Evolutionary conservation across 2,113 vertebrate genomes (phyloP), one percentile per base, ranked within the genome.

Genomic region (Megaleporinus macrocephalus): DNA sequence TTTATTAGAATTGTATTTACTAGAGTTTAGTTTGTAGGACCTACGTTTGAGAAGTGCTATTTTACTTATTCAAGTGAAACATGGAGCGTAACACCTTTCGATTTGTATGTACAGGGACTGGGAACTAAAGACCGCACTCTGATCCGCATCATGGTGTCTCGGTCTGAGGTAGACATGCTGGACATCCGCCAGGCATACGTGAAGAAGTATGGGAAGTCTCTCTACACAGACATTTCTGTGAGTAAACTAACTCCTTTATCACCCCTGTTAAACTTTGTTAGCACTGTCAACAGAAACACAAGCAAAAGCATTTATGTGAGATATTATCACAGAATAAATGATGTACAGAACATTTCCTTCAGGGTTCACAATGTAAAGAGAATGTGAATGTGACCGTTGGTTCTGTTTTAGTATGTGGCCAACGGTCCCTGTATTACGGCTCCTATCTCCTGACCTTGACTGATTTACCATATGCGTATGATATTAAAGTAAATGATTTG

Each of bases 121-220:
- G 98, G 98, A 33, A 98, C 98, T 0, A 99, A 99, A 88, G 98
- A 99, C 89, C 94, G 84, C 82, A 97, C 97, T 18, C 91, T 99
- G 77, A 96, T 98, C 78, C 95, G 98, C 36, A 96, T 99, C 92
- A 96, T 99, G 97, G 96, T 98, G 1, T 95, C 96, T 0, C 97
- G 98, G 81, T 99, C 98, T 0, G 97, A 99, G 88, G 86, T 97
- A 0, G 97, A 99, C 92, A 90, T 99, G 88, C 91, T 97, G 91
- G 97, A 99, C 81, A 96, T 99, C 80, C 95, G 97, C 26, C 86
- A 94, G 5, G 97, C 96, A 62, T 99, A 98, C 84, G 91, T 97
- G 75, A 91, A 89, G 86, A 93, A 95, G 91, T 99, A 97, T 0
- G 95, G 96, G 86, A 97, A 94, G 88, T 98, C 97, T 0, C 95